Conservation (phyloP, 2,113 vertebrate species). For the Recurvirostra avosetta region DNA sequence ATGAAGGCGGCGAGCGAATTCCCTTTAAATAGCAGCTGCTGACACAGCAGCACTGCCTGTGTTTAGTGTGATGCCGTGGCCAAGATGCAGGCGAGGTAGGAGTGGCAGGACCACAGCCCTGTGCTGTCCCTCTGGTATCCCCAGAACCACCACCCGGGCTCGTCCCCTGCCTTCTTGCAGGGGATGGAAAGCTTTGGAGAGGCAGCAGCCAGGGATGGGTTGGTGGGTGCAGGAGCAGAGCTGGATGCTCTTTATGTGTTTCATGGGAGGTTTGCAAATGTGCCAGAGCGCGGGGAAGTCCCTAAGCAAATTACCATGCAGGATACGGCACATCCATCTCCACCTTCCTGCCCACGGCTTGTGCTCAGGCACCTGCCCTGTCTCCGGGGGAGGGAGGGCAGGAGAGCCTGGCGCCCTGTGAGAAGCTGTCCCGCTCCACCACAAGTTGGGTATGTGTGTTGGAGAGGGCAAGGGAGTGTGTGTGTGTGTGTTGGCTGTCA, state of each 20-base stretch:
- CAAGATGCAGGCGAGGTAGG: background rate
- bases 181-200: background rate
- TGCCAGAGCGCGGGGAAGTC: slow-evolving; percentile 6
- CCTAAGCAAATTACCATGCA: slow-evolving; percentile 9
- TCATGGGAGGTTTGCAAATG: background rate
- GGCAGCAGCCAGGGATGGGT: background rate
- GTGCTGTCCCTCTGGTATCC: background rate
- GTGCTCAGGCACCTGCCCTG: background rate
- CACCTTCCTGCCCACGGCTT: background rate
- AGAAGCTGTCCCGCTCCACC: background rate
- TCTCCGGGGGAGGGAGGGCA: background rate
- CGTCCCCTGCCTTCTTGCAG: background rate
- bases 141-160: background rate
- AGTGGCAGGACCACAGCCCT: background rate
- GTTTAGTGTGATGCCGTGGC: background rate
- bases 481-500: background rate
- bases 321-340: slow-evolving; percentile 6
- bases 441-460: background rate
- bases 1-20: background rate
- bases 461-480: background rate
- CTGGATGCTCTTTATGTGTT: background rate
- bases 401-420: accelerated
- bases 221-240: background rate
- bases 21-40: slow-evolving; percentile 33
- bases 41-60: background rate